phyloP scores from a whole-genome alignment of 1,140 invertebrate species.

The Philotrypesis tridentata region DNA sequence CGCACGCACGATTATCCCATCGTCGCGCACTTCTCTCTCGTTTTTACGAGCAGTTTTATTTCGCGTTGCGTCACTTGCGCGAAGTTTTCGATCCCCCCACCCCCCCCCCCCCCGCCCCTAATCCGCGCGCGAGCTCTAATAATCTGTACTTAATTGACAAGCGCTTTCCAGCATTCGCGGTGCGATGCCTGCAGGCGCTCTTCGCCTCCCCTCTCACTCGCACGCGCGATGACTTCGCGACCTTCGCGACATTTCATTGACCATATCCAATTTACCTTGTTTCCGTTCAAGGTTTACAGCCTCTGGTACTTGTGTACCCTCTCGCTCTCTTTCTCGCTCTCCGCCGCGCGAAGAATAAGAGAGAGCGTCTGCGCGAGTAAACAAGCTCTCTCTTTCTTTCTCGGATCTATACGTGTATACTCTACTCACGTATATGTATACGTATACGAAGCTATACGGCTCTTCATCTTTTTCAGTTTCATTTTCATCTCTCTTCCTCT shows the following conservation, averaged over 20 bases:
- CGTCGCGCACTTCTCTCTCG: background rate
- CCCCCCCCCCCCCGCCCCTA: no score
- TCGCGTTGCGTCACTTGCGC: no score
- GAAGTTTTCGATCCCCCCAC: no score
- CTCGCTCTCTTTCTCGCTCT: no score
- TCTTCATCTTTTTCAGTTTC: background rate
- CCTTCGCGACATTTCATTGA: background rate
- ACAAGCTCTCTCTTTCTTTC: background rate
- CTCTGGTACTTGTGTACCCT: background rate
- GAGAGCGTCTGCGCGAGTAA: background rate
- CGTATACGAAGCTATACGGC: background rate
- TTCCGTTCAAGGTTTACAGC: background rate
- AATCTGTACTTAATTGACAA: no score
- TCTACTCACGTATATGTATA: no score
- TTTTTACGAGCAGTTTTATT: no score
- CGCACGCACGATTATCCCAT: background rate
- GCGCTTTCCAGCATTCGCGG: no score
- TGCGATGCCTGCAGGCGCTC: no score
- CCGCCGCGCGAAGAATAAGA: background rate
- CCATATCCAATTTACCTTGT: background rate
- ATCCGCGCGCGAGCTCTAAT: no score
- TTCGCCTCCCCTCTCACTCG: no score
- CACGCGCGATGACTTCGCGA: background rate
- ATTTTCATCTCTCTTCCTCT: background rate
- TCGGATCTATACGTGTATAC: no score